These are phyloP conservation scores for Drosophila orosa DNA, from an alignment of 1,140 invertebrate genomes.

Conservation along the genomic window DNA sequence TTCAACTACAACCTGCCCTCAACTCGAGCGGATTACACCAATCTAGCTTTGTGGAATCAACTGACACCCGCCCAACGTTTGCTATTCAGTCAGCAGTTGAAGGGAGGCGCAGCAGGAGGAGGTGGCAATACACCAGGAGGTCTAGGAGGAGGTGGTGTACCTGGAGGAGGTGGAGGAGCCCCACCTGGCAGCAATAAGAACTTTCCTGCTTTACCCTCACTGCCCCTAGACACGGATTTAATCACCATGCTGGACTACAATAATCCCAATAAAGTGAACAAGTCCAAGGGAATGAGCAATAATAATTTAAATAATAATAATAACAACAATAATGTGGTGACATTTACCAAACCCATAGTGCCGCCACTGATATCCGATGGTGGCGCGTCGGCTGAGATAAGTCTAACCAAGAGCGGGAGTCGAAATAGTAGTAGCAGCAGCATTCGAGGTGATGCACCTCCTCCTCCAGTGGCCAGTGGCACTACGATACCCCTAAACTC, in stretches of 20 bases:
- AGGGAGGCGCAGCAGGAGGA: conserved; percentile 20
- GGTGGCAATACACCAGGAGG: neutral
- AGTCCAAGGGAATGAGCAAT: neutral
- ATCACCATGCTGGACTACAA: conserved; percentile 83
- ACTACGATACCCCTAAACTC: conserved; percentile 77
- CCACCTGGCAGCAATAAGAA: conserved; percentile 10
- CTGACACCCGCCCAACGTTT: conserved; percentile 69
- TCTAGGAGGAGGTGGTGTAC: neutral
- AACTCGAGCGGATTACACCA: conserved; percentile 69
- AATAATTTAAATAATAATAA: neutral
- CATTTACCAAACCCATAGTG: conserved; percentile 76
- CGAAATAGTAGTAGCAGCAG: neutral
- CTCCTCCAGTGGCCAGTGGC: conserved; percentile 3
- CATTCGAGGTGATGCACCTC: neutral
- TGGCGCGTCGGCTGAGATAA: conserved; percentile 19
- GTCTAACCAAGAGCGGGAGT: conserved; percentile 20
- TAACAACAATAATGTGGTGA: conserved; percentile 15
- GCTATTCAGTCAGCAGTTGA: conserved; percentile 76
- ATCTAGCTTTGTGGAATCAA: conserved; percentile 80
- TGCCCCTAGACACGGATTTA: conserved; percentile 76
- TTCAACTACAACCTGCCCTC: conserved; percentile 77
- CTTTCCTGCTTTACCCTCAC: conserved; percentile 71
- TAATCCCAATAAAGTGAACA: conserved; percentile 67
- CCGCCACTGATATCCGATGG: conserved; percentile 68
- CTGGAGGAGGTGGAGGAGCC: neutral